These are phyloP conservation scores for Pheosia gnoma DNA, from an alignment of 2,888 invertebrate species.

Conservation along the genomic window DNA sequence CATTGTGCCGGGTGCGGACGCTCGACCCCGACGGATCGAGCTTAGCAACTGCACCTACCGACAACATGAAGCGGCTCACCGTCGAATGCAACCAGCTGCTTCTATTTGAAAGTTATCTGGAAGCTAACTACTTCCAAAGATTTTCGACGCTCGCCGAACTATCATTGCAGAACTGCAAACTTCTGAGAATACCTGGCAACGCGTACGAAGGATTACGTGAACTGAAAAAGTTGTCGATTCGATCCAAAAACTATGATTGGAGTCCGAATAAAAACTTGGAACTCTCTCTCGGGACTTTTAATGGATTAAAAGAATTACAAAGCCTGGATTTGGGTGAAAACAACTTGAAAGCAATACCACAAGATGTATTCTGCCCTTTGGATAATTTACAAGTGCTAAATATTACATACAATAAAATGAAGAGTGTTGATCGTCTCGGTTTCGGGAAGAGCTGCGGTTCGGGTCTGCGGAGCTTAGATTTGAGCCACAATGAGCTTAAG, in stretches of 20 bases:
- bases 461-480: slow-evolving; percentile 90
- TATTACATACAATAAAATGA: slow-evolving; percentile 91
- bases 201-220: slow-evolving; percentile 92
- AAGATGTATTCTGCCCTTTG: slow-evolving; percentile 91
- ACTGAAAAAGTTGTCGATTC: slow-evolving; percentile 90
- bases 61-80: slow-evolving; percentile 89
- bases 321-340: slow-evolving; percentile 91
- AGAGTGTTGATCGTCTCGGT: slow-evolving; percentile 90
- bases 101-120: slow-evolving; percentile 91
- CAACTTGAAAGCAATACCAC: slow-evolving; percentile 90
- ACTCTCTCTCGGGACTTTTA: slow-evolving; percentile 88
- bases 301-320: slow-evolving; percentile 91
- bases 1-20: slow-evolving; percentile 88
- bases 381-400: slow-evolving; percentile 92
- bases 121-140: slow-evolving; percentile 89
- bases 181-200: slow-evolving; percentile 89
- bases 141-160: slow-evolving; percentile 90
- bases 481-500: slow-evolving; percentile 91
- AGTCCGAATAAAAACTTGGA: slow-evolving; percentile 89
- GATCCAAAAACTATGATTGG: slow-evolving; percentile 93
- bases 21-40: slow-evolving; percentile 88
- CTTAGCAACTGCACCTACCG: slow-evolving; percentile 84
- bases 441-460: slow-evolving; percentile 86
- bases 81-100: slow-evolving; percentile 91
- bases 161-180: slow-evolving; percentile 90